Evolutionary conservation across 2,797 vertebrate genomes (phyloP).

Genomic region (Diglossa cyanea): DNA sequence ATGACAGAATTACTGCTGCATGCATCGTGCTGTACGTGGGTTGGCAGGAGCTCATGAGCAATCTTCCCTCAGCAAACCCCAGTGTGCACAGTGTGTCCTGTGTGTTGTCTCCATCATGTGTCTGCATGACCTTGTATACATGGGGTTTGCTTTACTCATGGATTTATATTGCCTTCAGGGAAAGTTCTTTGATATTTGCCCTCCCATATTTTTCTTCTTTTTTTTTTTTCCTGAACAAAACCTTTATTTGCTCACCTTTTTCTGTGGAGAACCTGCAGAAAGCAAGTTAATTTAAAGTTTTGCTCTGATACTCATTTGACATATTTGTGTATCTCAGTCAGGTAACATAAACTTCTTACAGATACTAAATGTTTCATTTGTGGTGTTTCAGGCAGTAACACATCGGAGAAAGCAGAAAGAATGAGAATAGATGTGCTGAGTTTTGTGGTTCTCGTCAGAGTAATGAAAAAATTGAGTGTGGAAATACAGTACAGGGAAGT

Average conservation of each 20-base stretch:
- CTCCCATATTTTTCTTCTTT: fast-evolving
- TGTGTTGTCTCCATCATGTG: fast-evolving
- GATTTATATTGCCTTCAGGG: not conserved
- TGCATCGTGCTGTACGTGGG: fast-evolving
- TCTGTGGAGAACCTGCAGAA: not conserved
- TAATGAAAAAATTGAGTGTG: not conserved
- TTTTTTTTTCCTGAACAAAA: not conserved
- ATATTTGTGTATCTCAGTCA: not conserved
- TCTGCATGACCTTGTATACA: fast-evolving
- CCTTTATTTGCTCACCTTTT: not conserved
- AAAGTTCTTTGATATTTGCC: not conserved
- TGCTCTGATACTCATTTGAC: not conserved
- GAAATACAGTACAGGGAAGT: not conserved
- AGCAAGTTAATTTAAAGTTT: not conserved
- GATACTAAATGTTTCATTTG: not conserved
- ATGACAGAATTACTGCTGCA: not conserved
- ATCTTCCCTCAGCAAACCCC: not conserved
- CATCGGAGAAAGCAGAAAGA: not conserved
- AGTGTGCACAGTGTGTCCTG: not conserved
- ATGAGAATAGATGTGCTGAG: not conserved
- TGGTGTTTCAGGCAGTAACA: not conserved
- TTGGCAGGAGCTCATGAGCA: not conserved
- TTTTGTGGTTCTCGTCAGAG: not conserved
- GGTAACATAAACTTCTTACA: not conserved
- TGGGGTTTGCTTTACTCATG: not conserved